phyloP scores from a whole-genome alignment of 2,113 vertebrate genomes.

The crab-eating macaque (Macaca fascicularis) region T2T-MFA8v1.1 NC_088381.1:77904001-77904500 shows the following conservation, averaged over 20 bases:
- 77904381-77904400: not conserved
- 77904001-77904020: not conserved
- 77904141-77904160: not conserved
- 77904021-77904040: accelerated
- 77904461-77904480: not conserved
- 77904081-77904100: not conserved
- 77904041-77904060: not conserved
- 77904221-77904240: not conserved
- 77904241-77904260: not conserved
- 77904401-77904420: not conserved
- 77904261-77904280: not conserved
- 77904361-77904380: not conserved
- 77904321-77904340: not conserved
- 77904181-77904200: not conserved
- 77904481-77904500: not conserved
- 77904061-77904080: not conserved
- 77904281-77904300: not conserved
- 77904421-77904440: not conserved
- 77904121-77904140: not conserved
- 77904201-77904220: not conserved
- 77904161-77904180: not conserved
- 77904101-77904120: not conserved
- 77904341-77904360: not conserved
- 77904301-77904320: not conserved
- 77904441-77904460: not conserved